Percentiles rank a stretch among this genome's conserved stretches.
Evolutionary conservation across 2,113 vertebrate species (phyloP).

Genomic region (Oxyura jamaicensis): DNA sequence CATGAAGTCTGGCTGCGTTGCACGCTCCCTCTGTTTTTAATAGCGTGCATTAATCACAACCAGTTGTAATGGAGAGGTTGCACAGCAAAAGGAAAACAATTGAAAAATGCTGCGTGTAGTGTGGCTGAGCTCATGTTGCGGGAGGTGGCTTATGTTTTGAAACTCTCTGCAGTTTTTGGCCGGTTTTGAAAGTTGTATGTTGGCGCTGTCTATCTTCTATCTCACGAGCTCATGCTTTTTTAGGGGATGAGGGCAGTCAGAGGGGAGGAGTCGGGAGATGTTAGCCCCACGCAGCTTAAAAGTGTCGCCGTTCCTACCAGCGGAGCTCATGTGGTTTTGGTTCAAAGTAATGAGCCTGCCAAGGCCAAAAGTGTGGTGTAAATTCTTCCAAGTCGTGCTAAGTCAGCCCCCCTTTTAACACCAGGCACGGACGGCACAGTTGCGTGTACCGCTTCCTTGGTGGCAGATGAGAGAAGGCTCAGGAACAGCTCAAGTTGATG

Average conservation of each 20-base stretch:
- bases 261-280: not conserved
- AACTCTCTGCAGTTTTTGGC: not conserved
- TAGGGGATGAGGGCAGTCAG: not conserved
- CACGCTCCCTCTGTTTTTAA: constrained; percentile 16
- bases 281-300: not conserved
- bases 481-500: not conserved
- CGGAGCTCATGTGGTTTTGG: not conserved
- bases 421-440: not conserved
- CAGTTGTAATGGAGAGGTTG: constrained; percentile 11
- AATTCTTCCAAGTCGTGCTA: constrained; percentile 3
- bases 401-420: not conserved
- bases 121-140: not conserved
- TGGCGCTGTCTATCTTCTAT: not conserved
- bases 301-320: not conserved
- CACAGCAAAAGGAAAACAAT: not conserved
- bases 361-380: not conserved
- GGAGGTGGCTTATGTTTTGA: not conserved
- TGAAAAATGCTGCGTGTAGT: not conserved
- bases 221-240: not conserved
- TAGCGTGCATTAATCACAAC: constrained; percentile 22
- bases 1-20: not conserved
- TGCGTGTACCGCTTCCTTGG: not conserved
- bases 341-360: not conserved
- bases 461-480: not conserved
- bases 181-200: not conserved